Evolutionary conservation across 2,888 invertebrate genomes (phyloP).

Genomic region (Mythimna vitellina): DNA sequence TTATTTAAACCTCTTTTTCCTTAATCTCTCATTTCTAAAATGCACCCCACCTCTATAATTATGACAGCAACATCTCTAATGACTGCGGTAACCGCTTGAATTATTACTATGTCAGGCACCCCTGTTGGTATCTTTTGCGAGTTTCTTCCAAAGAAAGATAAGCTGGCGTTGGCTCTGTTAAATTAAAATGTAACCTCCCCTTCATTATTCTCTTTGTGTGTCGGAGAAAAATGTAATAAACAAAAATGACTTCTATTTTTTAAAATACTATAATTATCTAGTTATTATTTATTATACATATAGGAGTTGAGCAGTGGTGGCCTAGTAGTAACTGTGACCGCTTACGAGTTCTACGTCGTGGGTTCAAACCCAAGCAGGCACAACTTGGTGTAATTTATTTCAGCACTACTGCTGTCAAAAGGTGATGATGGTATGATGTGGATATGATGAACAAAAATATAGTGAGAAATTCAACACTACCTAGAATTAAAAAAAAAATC

Average conservation of each 20-base stretch:
- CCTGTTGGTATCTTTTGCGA: slow-evolving; percentile 41
- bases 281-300: too few relatives aligned
- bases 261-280: not conserved
- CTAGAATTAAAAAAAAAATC: too few relatives aligned
- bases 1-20: slow-evolving; percentile 26
- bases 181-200: slow-evolving; percentile 58
- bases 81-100: slow-evolving; percentile 48
- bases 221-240: not conserved
- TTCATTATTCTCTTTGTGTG: slow-evolving; percentile 54
- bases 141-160: slow-evolving; percentile 51
- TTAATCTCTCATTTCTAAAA: slow-evolving; percentile 39
- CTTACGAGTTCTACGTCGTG: too few relatives aligned
- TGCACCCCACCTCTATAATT: slow-evolving; percentile 30
- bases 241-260: slow-evolving; percentile 8
- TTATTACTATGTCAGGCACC: slow-evolving; percentile 43
- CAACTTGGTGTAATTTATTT: too few relatives aligned
- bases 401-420: too few relatives aligned
- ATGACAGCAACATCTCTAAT: slow-evolving; percentile 45
- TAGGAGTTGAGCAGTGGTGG: too few relatives aligned
- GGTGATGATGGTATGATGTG: too few relatives aligned
- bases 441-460: too few relatives aligned
- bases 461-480: too few relatives aligned
- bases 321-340: too few relatives aligned
- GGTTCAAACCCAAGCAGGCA: too few relatives aligned
- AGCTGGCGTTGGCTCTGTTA: slow-evolving; percentile 55